Conservation (phyloP, 2,797 vertebrate genomes). For the Bradypus variegatus region DNA sequence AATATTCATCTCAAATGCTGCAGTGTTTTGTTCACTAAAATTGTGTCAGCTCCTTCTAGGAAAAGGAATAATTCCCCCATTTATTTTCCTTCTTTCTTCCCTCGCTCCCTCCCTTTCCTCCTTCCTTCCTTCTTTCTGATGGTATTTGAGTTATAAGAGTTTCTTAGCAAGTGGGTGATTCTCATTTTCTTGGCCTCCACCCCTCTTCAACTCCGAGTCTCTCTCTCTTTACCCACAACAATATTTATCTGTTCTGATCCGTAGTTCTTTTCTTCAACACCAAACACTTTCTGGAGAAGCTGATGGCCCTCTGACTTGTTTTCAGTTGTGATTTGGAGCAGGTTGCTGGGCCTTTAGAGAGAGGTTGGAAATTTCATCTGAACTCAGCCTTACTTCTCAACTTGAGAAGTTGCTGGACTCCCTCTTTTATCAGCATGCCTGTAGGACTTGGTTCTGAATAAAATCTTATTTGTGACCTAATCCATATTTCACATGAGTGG, state of each 20-base stretch:
- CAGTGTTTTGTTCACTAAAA: background rate
- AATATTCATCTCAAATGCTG: background rate
- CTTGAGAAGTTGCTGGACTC: conserved; percentile 17
- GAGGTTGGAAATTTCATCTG: conserved; percentile 31
- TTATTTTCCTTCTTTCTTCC: background rate
- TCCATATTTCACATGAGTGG: conserved; percentile 11
- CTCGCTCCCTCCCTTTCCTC: background rate
- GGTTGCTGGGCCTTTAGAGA: conserved; percentile 25
- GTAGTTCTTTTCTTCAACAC: conserved; percentile 18
- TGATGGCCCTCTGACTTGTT: conserved; percentile 41
- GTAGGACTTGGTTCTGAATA: background rate
- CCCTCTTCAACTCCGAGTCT: background rate
- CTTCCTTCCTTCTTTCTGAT: background rate
- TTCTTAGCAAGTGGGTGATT: conserved; percentile 12
- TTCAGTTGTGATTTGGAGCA: conserved; percentile 43
- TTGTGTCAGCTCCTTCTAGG: background rate
- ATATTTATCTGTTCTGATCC: conserved; percentile 39
- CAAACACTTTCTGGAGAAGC: conserved; percentile 36
- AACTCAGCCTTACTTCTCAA: conserved; percentile 9
- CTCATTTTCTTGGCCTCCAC: background rate
- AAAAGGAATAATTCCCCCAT: background rate
- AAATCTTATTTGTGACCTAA: conserved; percentile 42
- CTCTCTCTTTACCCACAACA: background rate
- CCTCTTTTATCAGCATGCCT: background rate
- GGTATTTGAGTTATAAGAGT: background rate